phyloP scores from a whole-genome alignment of 2,888 invertebrate species.

The Cheilosia urbana region DNA sequence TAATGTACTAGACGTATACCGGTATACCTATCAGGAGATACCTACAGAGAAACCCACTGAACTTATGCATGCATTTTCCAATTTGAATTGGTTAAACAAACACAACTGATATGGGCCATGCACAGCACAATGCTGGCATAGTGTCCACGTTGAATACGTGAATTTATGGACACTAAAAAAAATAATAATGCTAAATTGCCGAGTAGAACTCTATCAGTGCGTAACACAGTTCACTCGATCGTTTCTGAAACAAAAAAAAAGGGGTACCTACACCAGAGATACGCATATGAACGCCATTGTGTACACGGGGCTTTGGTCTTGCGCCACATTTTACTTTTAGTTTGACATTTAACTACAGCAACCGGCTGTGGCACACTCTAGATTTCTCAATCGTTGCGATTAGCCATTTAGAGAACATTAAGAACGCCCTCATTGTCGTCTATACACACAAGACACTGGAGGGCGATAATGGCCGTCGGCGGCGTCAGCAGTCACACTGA shows the following conservation, averaged over 20 bases:
- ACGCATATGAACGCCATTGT: neutral
- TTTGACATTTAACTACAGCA: conserved; percentile 44
- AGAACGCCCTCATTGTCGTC: conserved; percentile 60
- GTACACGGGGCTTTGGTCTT: conserved; percentile 40
- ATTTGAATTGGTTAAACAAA: conserved; percentile 40
- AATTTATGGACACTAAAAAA: conserved; percentile 38
- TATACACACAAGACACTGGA: conserved; percentile 30
- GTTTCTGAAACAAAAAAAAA: conserved; percentile 49
- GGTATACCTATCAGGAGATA: neutral
- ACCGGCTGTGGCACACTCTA: conserved; percentile 53
- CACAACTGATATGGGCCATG: conserved; percentile 36
- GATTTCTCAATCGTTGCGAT: conserved; percentile 65
- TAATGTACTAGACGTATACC: neutral
- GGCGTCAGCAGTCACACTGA: conserved; percentile 37
- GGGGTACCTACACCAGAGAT: conserved; percentile 4
- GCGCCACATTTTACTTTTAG: conserved; percentile 57
- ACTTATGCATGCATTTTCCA: conserved; percentile 53
- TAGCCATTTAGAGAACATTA: conserved; percentile 60
- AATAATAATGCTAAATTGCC: conserved; percentile 40
- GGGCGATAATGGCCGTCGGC: conserved; percentile 39
- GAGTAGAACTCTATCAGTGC: conserved; percentile 66
- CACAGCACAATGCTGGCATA: neutral
- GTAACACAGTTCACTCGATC: conserved; percentile 63
- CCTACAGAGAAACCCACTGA: conserved; percentile 59
- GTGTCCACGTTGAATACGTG: conserved; percentile 12